These are phyloP conservation scores for Centroberyx gerrardi DNA, from an alignment of 2,797 vertebrate genomes.

Conservation along the genomic window DNA sequence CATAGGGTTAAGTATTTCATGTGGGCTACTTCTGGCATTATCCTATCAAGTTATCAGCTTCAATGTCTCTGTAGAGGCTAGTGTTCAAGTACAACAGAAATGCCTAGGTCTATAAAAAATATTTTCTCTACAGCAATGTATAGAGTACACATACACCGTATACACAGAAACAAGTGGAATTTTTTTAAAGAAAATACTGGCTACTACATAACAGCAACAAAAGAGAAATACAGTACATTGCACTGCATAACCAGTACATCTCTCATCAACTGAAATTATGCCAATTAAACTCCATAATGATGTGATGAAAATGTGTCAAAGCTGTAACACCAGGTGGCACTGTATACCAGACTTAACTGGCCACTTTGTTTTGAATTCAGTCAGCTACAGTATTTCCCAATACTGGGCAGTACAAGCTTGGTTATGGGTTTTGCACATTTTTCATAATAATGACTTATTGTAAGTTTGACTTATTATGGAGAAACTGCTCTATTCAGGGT, in stretches of 20 bases:
- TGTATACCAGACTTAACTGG: neutral
- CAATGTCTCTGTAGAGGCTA: too few relatives aligned
- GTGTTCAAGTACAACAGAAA: too few relatives aligned
- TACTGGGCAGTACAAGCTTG: too few relatives aligned
- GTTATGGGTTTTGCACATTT: neutral
- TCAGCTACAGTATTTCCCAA: too few relatives aligned
- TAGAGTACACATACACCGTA: neutral
- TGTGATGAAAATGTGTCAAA: neutral
- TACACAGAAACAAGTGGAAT: too few relatives aligned
- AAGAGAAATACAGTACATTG: neutral
- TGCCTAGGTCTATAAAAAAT: neutral
- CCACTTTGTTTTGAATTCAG: neutral
- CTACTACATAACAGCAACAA: neutral
- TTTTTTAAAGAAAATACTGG: neutral
- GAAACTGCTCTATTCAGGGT: neutral
- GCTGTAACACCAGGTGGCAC: constrained; percentile 48
- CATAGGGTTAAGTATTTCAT: too few relatives aligned
- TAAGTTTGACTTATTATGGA: neutral
- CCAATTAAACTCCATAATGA: too few relatives aligned
- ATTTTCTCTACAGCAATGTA: neutral
- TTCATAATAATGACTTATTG: neutral
- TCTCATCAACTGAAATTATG: neutral
- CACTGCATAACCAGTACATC: neutral
- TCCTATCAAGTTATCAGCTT: too few relatives aligned
- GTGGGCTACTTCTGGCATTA: too few relatives aligned